These are phyloP conservation scores for Gavialis gangeticus DNA, from an alignment of 2,113 vertebrate genomes.

Conservation along the genomic window DNA sequence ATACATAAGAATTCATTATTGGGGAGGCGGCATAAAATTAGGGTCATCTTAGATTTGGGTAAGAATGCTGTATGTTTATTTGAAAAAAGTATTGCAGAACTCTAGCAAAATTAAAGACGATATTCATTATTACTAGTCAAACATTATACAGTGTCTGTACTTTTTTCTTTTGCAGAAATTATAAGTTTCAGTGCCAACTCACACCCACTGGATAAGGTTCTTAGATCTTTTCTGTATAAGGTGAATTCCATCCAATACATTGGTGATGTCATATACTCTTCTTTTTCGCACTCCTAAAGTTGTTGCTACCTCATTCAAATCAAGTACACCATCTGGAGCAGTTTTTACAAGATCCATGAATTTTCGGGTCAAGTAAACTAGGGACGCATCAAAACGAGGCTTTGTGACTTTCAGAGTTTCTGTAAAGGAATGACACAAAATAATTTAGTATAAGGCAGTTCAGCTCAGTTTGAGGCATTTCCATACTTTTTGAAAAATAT, in stretches of 20 bases:
- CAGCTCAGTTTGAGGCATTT: not conserved
- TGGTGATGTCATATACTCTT: constrained; percentile 93
- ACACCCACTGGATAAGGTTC: constrained; percentile 92
- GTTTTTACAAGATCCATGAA: constrained; percentile 88
- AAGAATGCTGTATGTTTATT: not conserved
- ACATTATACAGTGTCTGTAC: not conserved
- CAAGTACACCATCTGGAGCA: constrained; percentile 85
- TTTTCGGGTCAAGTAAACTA: constrained; percentile 84
- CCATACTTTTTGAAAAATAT: not conserved
- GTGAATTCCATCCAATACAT: constrained; percentile 86
- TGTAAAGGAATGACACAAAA: constrained; percentile 58
- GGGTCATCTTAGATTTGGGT: not conserved
- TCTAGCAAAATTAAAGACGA: not conserved
- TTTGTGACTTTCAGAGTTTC: constrained; percentile 57
- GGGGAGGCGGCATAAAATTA: not conserved
- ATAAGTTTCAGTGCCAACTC: constrained; percentile 74
- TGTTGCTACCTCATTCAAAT: constrained; percentile 84
- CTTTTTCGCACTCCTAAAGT: constrained; percentile 84
- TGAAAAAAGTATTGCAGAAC: not conserved
- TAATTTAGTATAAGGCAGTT: not conserved
- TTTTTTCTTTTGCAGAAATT: not conserved
- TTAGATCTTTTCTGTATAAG: constrained; percentile 87
- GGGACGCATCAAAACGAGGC: constrained; percentile 84
- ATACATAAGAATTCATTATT: too few relatives aligned
- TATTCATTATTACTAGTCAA: not conserved